A percentile compares a stretch with the other conserved stretches of the same genome.
Evolutionary conservation across 2,888 invertebrate genomes (phyloP).

Genomic region (Pristionchus fissidentatus): DNA sequence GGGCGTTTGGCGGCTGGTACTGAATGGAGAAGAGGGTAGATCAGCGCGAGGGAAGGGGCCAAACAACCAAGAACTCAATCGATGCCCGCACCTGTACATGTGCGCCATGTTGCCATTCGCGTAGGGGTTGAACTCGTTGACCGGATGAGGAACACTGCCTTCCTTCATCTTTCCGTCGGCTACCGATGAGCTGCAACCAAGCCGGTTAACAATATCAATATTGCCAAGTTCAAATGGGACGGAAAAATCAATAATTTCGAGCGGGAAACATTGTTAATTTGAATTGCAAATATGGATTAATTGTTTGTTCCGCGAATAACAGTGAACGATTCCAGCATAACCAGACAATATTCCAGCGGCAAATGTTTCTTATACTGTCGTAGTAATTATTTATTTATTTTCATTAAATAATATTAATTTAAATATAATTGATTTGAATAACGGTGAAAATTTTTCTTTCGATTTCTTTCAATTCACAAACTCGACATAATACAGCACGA

Average conservation of each 20-base stretch:
- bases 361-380: too few species aligned
- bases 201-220: background rate
- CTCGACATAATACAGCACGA: too few species aligned
- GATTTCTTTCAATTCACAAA: too few species aligned
- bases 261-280: constrained; percentile 3
- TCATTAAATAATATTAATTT: background rate
- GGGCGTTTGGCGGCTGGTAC: constrained; percentile 34
- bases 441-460: too few species aligned
- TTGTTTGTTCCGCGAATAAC: background rate
- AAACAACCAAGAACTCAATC: background rate
- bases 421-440: background rate
- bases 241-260: background rate
- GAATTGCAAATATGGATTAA: background rate
- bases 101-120: constrained; percentile 26
- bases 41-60: background rate
- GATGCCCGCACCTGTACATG: background rate
- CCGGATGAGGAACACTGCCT: background rate
- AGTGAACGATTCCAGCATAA: background rate
- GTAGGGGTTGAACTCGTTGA: constrained; percentile 34
- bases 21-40: background rate
- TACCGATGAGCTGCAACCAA: constrained; percentile 1
- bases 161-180: constrained; percentile 30
- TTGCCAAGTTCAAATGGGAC: background rate
- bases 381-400: background rate
- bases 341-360: background rate